phyloP scores from a whole-genome alignment of 2,888 invertebrate genomes.

The Molorchus minor region DNA sequence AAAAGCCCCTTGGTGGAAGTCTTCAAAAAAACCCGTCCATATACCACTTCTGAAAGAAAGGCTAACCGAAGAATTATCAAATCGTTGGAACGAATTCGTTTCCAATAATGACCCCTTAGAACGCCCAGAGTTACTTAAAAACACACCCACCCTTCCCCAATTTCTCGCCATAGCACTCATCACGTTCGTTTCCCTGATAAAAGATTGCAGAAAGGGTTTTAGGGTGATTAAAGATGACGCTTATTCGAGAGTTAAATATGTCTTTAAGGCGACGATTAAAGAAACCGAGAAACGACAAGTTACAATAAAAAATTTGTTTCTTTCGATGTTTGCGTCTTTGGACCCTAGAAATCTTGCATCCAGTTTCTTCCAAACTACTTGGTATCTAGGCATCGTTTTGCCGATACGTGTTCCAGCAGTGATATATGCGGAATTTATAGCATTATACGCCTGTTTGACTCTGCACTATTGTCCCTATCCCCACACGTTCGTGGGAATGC shows the following conservation, averaged over 20 bases:
- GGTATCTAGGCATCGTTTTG: conserved; percentile 49
- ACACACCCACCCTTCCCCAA: conserved; percentile 68
- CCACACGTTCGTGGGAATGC: conserved; percentile 55
- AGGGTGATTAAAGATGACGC: conserved; percentile 62
- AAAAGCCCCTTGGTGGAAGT: conserved; percentile 67
- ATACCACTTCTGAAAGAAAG: conserved; percentile 74
- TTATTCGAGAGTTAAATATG: conserved; percentile 63
- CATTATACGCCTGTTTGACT: conserved; percentile 58
- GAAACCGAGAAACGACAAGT: conserved; percentile 56
- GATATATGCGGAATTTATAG: conserved; percentile 61
- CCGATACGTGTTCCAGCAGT: conserved; percentile 59
- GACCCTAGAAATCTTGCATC: conserved; percentile 62
- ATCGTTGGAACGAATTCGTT: conserved; percentile 83
- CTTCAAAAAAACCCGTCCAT: conserved; percentile 69
- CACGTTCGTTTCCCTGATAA: conserved; percentile 70
- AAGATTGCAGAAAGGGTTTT: conserved; percentile 69
- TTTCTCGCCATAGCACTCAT: conserved; percentile 73
- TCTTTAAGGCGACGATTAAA: conserved; percentile 56
- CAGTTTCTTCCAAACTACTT: conserved; percentile 54
- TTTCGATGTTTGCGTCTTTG: conserved; percentile 60
- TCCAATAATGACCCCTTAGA: conserved; percentile 81
- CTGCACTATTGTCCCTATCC: conserved; percentile 58
- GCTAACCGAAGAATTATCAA: conserved; percentile 73
- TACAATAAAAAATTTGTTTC: conserved; percentile 51
- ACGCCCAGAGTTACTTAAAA: conserved; percentile 72